Conservation (phyloP, 2,888 invertebrate species). For the Thysanoteuthis rhombus region DNA sequence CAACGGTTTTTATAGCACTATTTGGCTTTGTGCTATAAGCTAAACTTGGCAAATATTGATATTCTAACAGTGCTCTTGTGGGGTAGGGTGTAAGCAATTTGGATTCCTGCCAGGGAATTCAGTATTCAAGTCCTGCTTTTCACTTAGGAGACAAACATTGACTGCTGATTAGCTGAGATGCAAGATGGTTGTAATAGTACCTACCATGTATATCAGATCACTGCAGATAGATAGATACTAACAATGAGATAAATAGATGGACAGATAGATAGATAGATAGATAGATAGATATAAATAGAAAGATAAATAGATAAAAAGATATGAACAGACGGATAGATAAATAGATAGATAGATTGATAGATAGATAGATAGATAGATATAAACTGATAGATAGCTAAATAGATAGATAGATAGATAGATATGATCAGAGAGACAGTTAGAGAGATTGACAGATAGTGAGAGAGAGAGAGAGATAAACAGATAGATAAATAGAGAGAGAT, state of each 20-base stretch:
- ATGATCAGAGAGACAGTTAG: not conserved
- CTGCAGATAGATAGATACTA: too few species aligned
- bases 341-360: not conserved
- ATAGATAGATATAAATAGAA: too few species aligned
- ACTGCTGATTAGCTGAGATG: not conserved
- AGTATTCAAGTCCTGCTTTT: not conserved
- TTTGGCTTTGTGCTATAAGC: not conserved
- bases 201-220: too few species aligned
- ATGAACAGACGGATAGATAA: not conserved
- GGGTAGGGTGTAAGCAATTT: not conserved
- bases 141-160: not conserved
- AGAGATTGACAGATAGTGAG: not conserved
- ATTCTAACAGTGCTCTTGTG: not conserved
- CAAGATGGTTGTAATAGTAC: not conserved
- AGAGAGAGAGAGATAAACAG: not conserved
- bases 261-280: too few species aligned
- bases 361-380: not conserved
- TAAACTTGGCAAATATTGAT: not conserved
- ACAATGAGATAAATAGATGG: too few species aligned
- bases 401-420: not conserved
- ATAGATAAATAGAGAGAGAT: too few species aligned
- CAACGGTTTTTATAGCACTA: not conserved
- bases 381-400: not conserved
- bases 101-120: not conserved
- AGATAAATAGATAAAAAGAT: not conserved